Percentiles rank a stretch among this genome's conserved stretches.
Evolutionary conservation across 1,140 invertebrate species (phyloP).

Genomic region (Coenobita brevimanus): DNA sequence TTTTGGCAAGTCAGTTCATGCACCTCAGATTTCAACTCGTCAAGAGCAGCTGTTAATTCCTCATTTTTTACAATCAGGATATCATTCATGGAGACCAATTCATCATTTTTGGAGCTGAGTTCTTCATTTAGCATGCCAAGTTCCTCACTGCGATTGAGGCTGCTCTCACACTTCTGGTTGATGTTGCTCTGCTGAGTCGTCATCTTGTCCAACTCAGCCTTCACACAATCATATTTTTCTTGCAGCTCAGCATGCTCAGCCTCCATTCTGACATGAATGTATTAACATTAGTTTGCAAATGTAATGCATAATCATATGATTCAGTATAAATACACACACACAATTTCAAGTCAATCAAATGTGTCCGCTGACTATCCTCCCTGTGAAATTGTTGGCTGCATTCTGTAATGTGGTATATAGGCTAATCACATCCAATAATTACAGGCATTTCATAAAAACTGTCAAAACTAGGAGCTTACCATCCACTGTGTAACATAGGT

Average conservation of each 20-base stretch:
- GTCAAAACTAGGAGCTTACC: no score
- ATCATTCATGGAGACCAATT: slow-evolving; percentile 28
- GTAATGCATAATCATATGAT: no score
- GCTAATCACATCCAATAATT: no score
- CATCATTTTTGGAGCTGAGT: slow-evolving; percentile 37
- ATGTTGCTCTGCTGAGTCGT: background rate
- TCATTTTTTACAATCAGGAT: slow-evolving; percentile 27
- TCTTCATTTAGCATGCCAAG: slow-evolving; percentile 28
- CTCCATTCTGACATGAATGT: background rate
- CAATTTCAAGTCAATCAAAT: no score
- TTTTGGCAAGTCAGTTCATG: slow-evolving; percentile 20
- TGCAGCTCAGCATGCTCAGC: background rate
- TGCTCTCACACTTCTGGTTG: background rate
- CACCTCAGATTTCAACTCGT: background rate
- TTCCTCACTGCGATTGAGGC: slow-evolving; percentile 13
- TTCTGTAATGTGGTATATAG: no score
- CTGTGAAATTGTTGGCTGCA: no score
- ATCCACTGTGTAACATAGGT: no score
- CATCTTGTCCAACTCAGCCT: slow-evolving; percentile 13
- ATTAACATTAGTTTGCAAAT: no score
- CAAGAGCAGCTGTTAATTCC: background rate
- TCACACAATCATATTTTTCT: background rate
- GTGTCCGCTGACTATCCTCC: no score
- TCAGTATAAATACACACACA: no score
- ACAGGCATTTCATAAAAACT: no score